Evolutionary conservation across 1,140 invertebrate species (phyloP).

Genomic region (Epicauta chinensis): DNA sequence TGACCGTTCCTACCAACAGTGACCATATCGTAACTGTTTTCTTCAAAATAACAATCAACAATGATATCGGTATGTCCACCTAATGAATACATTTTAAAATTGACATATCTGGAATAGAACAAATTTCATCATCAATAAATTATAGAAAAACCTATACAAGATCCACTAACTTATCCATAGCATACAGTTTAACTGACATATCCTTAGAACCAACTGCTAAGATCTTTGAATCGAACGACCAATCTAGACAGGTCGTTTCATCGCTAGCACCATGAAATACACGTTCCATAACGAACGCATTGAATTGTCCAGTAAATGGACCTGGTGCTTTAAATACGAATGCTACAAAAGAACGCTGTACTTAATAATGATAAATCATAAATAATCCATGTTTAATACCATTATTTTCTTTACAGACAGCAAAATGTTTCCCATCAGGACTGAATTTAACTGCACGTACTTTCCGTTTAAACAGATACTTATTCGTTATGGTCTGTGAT

Average conservation of each 20-base stretch:
- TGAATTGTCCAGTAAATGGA: constrained; percentile 69
- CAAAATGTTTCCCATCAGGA: constrained; percentile 90
- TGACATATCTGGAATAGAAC: constrained; percentile 44
- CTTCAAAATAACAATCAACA: constrained; percentile 82
- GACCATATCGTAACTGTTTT: constrained; percentile 72
- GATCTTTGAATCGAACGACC: constrained; percentile 86
- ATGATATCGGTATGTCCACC: constrained; percentile 77
- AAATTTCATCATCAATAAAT: not conserved
- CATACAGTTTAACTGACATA: constrained; percentile 74
- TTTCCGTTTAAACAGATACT: constrained; percentile 72
- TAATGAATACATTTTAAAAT: constrained; percentile 66
- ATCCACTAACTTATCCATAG: constrained; percentile 54
- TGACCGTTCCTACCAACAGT: constrained; percentile 67
- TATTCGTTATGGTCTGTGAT: constrained; percentile 76
- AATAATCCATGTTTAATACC: constrained; percentile 46
- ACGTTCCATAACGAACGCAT: constrained; percentile 80
- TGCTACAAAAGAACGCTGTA: too few species aligned
- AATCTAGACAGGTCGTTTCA: constrained; percentile 79
- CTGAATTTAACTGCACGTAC: constrained; percentile 82
- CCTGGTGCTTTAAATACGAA: constrained; percentile 84
- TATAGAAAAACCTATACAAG: not conserved
- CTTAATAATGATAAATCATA: too few species aligned
- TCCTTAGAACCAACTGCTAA: constrained; percentile 83
- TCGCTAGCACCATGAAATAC: constrained; percentile 75
- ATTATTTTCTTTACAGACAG: constrained; percentile 77